These are phyloP conservation scores for Temnothorax unifasciatus DNA, from an alignment of 2,888 invertebrate genomes.

Conservation along the genomic window DNA sequence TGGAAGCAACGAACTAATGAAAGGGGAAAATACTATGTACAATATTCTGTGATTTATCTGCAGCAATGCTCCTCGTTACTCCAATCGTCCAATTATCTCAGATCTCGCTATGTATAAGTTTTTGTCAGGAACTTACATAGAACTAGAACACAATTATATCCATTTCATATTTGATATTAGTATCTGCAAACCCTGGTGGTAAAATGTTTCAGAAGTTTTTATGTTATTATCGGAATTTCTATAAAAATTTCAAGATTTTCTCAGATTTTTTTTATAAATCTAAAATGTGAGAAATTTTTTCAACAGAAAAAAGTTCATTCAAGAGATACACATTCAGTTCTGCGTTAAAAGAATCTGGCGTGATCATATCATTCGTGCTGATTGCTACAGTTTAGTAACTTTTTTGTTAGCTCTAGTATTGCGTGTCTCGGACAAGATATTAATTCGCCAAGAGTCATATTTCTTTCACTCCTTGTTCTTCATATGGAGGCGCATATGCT, in stretches of 20 bases:
- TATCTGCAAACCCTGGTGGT: background rate
- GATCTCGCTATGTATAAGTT: background rate
- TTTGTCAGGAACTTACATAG: background rate
- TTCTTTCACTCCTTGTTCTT: conserved; percentile 74
- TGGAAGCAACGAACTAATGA: background rate
- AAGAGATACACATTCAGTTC: background rate
- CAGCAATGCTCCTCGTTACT: background rate
- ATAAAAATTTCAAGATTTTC: no score
- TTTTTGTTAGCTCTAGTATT: background rate
- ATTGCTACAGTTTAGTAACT: background rate
- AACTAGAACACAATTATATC: background rate
- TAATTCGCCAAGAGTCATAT: background rate
- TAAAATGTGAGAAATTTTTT: no score
- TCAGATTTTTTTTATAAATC: no score
- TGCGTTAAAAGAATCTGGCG: background rate
- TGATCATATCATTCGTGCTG: background rate
- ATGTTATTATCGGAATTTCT: no score
- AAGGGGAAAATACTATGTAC: conserved; percentile 1
- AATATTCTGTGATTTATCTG: background rate
- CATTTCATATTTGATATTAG: background rate
- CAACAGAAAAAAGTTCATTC: background rate
- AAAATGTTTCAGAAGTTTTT: no score
- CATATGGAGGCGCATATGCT: conserved; percentile 81
- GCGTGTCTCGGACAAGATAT: background rate
- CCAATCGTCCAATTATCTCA: background rate